Evolutionary conservation across 2,888 invertebrate genomes (phyloP).

Genomic region (Dioctria rufipes): DNA sequence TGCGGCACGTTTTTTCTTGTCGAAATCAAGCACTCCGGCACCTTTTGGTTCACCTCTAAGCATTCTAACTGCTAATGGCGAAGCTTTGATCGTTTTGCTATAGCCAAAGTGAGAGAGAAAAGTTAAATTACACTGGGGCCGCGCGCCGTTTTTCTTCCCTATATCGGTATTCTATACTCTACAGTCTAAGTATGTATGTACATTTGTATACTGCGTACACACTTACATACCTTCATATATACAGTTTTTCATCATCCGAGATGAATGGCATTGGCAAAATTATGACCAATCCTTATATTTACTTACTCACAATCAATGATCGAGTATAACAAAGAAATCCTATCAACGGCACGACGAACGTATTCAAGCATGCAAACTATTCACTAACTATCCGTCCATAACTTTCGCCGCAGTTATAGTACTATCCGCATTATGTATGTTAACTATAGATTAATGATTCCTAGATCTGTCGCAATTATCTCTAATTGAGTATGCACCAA

Average conservation of each 20-base stretch:
- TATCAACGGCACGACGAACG: conserved; percentile 1
- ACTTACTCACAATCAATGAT: background rate
- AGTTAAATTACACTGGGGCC: conserved; percentile 26
- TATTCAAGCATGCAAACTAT: conserved; percentile 28
- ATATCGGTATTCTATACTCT: background rate
- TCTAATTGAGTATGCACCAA: conserved; percentile 13
- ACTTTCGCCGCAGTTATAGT: background rate
- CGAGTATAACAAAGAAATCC: conserved; percentile 1
- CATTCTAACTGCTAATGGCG: conserved; percentile 44
- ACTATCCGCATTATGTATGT: background rate
- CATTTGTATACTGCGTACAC: background rate
- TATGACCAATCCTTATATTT: conserved; percentile 36
- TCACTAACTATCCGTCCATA: background rate
- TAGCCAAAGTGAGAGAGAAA: conserved; percentile 28
- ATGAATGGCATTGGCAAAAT: conserved; percentile 16
- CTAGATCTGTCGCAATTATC: conserved; percentile 5
- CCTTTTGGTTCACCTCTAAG: conserved; percentile 51
- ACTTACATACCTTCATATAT: background rate
- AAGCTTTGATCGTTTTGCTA: conserved; percentile 17
- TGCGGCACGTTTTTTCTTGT: conserved; percentile 47
- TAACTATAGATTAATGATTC: background rate
- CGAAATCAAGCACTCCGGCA: conserved; percentile 49
- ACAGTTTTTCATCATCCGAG: conserved; percentile 3
- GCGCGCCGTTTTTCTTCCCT: background rate
- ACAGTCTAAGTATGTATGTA: background rate